phyloP scores from a whole-genome alignment of 2,113 vertebrate species.

The Lepus europaeus region DNA sequence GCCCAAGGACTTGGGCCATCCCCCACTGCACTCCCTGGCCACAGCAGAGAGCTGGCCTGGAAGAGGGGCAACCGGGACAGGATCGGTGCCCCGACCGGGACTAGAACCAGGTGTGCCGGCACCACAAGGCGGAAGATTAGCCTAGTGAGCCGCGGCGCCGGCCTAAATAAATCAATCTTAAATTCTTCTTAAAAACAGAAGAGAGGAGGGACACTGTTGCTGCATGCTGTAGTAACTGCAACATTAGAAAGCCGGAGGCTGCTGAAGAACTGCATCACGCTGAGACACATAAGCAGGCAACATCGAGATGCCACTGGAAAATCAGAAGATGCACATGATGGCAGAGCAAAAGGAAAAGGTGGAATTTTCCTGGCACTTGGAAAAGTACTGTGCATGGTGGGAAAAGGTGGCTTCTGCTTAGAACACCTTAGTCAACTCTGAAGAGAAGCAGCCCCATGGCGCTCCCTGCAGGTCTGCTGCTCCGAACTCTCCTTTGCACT shows the following conservation, averaged over 20 bases:
- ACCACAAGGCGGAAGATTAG: no score
- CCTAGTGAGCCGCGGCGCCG: no score
- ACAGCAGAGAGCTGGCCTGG: no score
- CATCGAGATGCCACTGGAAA: not conserved
- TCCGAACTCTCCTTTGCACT: not conserved
- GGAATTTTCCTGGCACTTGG: not conserved
- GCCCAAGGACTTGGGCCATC: no score
- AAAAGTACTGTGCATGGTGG: not conserved
- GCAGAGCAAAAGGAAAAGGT: not conserved
- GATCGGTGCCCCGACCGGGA: no score
- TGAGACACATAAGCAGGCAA: not conserved
- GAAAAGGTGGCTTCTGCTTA: not conserved
- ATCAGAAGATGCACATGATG: not conserved
- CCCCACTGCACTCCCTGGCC: no score
- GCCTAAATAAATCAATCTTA: no score
- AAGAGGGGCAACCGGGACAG: no score
- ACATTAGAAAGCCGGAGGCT: not conserved
- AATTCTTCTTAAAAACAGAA: no score
- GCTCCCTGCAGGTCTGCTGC: not conserved
- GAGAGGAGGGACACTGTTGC: not conserved
- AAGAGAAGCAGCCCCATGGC: conserved; percentile 13
- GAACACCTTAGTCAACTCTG: not conserved
- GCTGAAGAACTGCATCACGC: not conserved
- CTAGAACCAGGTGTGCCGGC: no score
- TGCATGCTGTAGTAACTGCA: not conserved